These are phyloP conservation scores for Torymus aiolomorphi DNA, from an alignment of 2,888 invertebrate genomes.

Conservation along the genomic window DNA sequence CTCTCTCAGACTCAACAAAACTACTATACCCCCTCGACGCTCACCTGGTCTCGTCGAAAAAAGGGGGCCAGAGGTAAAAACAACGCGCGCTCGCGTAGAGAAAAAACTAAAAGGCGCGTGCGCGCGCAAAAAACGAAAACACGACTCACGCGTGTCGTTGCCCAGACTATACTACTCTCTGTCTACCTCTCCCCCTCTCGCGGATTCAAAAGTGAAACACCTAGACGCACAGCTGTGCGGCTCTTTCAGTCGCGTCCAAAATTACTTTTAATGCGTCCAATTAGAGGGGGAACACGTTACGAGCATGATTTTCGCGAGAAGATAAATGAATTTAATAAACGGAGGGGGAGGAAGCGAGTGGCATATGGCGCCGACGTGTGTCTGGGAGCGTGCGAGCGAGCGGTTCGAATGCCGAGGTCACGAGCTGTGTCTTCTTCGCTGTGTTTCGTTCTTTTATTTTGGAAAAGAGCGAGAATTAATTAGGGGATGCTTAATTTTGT, in stretches of 20 bases:
- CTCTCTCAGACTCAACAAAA: conserved; percentile 21
- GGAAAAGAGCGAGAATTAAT: too few relatives aligned
- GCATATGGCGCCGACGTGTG: conserved; percentile 34
- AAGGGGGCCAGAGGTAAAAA: conserved; percentile 1
- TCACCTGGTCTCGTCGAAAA: not conserved
- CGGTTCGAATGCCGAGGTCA: not conserved
- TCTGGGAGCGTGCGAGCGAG: not conserved
- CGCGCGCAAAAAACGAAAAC: not conserved
- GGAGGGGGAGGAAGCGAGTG: conserved; percentile 44
- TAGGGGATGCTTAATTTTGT: too few relatives aligned
- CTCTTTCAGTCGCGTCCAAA: conserved; percentile 8
- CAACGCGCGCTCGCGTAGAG: conserved; percentile 2
- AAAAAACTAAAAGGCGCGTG: conserved; percentile 16
- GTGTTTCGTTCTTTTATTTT: too few relatives aligned
- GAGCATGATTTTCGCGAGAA: conserved; percentile 69
- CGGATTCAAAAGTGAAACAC: conserved; percentile 41
- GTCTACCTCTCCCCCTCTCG: not conserved
- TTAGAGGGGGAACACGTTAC: conserved; percentile 61
- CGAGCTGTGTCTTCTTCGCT: too few relatives aligned
- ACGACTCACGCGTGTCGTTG: not conserved
- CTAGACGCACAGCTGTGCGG: conserved; percentile 24
- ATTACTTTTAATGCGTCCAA: conserved; percentile 46
- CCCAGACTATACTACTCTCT: conserved; percentile 22
- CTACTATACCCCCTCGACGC: not conserved
- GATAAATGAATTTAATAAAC: conserved; percentile 75